Base-by-base conservation (phyloP, 2,888 invertebrate species). In the Itoplectis maculator region DNA sequence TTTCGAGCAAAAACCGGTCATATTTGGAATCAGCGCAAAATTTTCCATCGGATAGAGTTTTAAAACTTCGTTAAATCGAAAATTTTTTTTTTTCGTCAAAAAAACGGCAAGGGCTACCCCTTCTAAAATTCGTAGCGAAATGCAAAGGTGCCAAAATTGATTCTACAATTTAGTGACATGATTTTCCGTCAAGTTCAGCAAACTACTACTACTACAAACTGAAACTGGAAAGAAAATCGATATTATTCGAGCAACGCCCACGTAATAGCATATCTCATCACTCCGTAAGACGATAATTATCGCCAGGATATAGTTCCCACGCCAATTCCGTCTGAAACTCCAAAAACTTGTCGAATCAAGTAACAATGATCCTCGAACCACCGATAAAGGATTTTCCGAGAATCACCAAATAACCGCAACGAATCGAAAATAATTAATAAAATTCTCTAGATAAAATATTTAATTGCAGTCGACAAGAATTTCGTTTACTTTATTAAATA, bases 231-330 rank as follows among this genome's bases (percentile, higher is more conserved):
- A 2, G 63, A 77, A 61, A 77, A 77, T 77, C 77, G 63, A 63
- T 77, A 54, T 42, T 18, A 61, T 6, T 68, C 42, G 20, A 8
- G 20, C 15, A 23, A 47, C 54, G 23, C 45, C 37, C 47, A 13
- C 40, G 47, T 51, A 13, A 49, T 73, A 73, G 15, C 9, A 11
- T 59, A 59, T 29, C 18, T 65, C 37, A 5, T 72, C 37, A 51
- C 4, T 11, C 6, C 42, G n/a, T 49, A 56, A 61, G 20, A 20
- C 29, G 72, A 66, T 45, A 63, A 81, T 77, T 68, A 77, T 68
- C 37, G 45, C 7, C 68, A 68, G 72, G 73, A 81, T 77, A 77
- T 77, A 54, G 37, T 20, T 77, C 37, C 59, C 37, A 1, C 8
- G 15, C 37, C 35, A 15, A 29, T 59, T 49, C 51, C 54, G 15